Percentiles rank a stretch among this genome's conserved stretches.
phyloP scores from a whole-genome alignment of 2,888 invertebrate species.

The Allolobophora icterica region DNA sequence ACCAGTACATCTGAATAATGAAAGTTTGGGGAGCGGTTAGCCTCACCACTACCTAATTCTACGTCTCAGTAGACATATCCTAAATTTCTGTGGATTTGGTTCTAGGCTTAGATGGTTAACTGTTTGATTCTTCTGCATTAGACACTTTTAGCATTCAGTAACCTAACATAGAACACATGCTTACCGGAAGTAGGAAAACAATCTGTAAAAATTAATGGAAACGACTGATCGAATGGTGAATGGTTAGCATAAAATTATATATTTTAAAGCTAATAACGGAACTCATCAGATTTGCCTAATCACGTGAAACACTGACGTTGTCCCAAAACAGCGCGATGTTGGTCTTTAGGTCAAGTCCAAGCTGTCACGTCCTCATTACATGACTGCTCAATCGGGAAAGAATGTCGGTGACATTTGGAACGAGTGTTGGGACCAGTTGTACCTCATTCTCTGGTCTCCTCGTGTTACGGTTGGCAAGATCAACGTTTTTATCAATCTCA shows the following conservation, averaged over 20 bases:
- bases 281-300: slow-evolving; percentile 40
- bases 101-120: no score
- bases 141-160: no score
- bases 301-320: slow-evolving; percentile 70
- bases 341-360: slow-evolving; percentile 68
- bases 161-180: no score
- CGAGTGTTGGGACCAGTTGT: slow-evolving; percentile 62
- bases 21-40: no score
- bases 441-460: neutral
- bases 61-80: no score
- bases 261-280: neutral
- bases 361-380: slow-evolving; percentile 70
- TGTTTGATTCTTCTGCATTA: no score
- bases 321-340: slow-evolving; percentile 78
- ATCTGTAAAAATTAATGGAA: no score
- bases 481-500: slow-evolving; percentile 30
- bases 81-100: no score
- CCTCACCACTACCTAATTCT: no score
- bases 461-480: slow-evolving; percentile 46
- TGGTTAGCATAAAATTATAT: neutral
- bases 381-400: slow-evolving; percentile 69
- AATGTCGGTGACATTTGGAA: slow-evolving; percentile 74
- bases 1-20: no score
- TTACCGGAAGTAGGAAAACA: no score
- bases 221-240: no score